A percentile compares a stretch with the other conserved stretches of the same genome.
Evolutionary conservation across 2,113 vertebrate genomes (phyloP).

Genomic region (Dicaeum eximium): DNA sequence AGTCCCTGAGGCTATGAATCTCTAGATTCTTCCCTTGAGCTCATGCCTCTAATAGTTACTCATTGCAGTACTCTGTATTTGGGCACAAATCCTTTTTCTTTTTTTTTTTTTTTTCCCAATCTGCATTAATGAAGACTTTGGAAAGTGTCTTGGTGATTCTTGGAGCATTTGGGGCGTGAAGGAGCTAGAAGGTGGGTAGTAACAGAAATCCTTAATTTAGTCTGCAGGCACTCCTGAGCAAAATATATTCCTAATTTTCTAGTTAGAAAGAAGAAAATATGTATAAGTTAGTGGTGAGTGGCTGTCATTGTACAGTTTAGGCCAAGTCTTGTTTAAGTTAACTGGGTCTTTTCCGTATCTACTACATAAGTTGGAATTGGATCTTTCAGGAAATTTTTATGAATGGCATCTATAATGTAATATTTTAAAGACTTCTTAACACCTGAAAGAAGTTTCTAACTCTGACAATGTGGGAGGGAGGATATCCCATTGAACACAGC

Average conservation of each 20-base stretch:
- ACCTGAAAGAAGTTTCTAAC: background rate
- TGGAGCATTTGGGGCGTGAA: background rate
- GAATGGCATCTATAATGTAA: background rate
- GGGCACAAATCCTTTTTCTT: background rate
- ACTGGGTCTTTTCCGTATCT: background rate
- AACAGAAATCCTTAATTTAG: background rate
- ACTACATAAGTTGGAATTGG: rapidly evolving
- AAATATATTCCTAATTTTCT: background rate
- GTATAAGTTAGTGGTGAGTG: background rate
- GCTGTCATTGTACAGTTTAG: background rate
- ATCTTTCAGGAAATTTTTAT: background rate
- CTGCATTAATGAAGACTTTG: background rate
- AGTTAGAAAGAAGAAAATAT: background rate
- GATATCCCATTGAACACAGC: background rate
- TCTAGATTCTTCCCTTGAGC: background rate
- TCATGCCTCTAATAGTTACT: background rate
- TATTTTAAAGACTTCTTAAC: background rate
- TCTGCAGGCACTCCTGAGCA: background rate
- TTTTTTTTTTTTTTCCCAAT: background rate
- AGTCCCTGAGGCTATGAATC: background rate
- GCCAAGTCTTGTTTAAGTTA: background rate
- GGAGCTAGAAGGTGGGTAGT: background rate
- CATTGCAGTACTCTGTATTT: background rate
- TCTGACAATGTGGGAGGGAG: background rate
- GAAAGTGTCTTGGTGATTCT: background rate